Percentiles rank a stretch among this genome's conserved stretches.
phyloP scores from a whole-genome alignment of 2,888 invertebrate species.

The Aporophyla lueneburgensis region DNA sequence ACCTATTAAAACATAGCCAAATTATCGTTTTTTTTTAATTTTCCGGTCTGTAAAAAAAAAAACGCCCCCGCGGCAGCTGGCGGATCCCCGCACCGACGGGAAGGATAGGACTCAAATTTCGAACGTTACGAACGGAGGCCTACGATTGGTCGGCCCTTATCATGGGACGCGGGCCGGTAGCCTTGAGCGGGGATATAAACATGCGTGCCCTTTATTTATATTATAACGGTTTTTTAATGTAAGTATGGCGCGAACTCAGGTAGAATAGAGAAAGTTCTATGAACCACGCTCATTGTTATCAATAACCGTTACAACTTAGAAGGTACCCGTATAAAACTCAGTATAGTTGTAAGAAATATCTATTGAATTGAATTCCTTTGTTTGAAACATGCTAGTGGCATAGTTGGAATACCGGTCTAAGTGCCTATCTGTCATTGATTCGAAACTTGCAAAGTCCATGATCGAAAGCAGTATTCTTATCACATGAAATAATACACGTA shows the following conservation, averaged over 20 bases:
- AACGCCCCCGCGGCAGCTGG: constrained; percentile 49
- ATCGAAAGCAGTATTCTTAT: constrained; percentile 14
- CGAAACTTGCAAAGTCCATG: neutral
- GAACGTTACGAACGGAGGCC: constrained; percentile 80
- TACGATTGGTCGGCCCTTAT: constrained; percentile 86
- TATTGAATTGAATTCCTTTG: constrained; percentile 51
- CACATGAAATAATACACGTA: neutral
- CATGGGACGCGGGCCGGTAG: constrained; percentile 79
- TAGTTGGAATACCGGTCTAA: constrained; percentile 2
- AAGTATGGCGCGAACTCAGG: constrained; percentile 61
- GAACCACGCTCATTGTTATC: constrained; percentile 26
- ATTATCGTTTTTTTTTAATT: neutral
- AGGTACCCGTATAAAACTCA: neutral
- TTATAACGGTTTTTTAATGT: constrained; percentile 76
- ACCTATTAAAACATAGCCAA: neutral
- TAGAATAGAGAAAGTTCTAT: constrained; percentile 8
- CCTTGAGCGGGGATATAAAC: constrained; percentile 81
- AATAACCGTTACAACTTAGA: constrained; percentile 14
- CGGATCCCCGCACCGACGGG: constrained; percentile 42
- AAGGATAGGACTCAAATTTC: constrained; percentile 67
- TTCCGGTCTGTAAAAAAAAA: neutral
- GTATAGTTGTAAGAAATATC: constrained; percentile 3
- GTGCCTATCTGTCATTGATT: constrained; percentile 3
- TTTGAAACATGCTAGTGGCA: constrained; percentile 23
- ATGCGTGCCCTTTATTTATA: constrained; percentile 75